Evolutionary conservation across 2,113 vertebrate genomes (phyloP).

Genomic region (Peromyscus maniculatus): DNA sequence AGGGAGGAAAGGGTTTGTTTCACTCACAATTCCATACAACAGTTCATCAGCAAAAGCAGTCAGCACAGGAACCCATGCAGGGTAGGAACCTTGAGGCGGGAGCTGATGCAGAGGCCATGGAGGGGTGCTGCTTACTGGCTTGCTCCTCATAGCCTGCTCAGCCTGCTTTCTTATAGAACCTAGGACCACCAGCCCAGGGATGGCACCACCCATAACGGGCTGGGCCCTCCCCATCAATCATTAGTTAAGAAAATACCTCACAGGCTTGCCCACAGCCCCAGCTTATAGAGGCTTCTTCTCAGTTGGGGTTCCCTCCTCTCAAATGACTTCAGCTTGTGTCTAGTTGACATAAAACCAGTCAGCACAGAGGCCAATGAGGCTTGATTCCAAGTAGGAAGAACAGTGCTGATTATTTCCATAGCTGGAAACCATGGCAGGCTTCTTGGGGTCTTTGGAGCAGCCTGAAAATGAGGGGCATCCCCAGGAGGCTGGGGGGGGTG

Average conservation of each 20-base stretch:
- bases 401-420: constrained; percentile 54
- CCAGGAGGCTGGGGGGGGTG: neutral
- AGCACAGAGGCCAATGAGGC: constrained; percentile 1
- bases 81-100: neutral
- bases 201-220: neutral
- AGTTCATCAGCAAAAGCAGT: neutral
- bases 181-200: neutral
- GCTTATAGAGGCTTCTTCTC: neutral
- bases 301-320: neutral
- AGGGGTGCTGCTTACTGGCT: neutral
- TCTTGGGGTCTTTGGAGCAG: neutral
- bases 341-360: neutral
- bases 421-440: neutral
- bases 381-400: constrained; percentile 55
- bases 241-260: neutral
- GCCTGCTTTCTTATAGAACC: neutral
- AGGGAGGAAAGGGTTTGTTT: neutral
- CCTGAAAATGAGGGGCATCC: constrained; percentile 2
- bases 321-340: neutral
- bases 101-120: too few relatives aligned
- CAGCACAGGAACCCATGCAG: neutral
- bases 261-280: neutral
- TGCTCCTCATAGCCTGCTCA: neutral
- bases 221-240: neutral
- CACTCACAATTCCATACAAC: neutral